phyloP scores from a whole-genome alignment of 2,888 invertebrate genomes.

The Eupsilia transversa region DNA sequence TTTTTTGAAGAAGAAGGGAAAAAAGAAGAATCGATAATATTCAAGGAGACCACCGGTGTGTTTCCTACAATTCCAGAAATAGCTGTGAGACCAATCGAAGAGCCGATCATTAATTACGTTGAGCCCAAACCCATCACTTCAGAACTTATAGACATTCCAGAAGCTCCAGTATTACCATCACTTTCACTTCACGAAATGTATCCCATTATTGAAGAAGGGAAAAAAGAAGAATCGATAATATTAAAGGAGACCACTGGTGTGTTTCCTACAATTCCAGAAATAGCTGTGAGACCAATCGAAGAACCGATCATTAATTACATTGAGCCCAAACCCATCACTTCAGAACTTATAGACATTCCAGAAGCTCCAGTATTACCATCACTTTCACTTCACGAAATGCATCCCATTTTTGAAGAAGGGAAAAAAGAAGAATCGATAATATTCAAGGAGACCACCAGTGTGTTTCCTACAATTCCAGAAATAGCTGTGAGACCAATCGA shows the following conservation, averaged over 20 bases:
- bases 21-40: background rate
- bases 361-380: background rate
- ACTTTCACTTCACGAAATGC: background rate
- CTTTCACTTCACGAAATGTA: background rate
- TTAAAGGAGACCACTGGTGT: background rate
- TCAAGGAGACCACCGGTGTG: background rate
- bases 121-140: background rate
- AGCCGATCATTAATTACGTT: background rate
- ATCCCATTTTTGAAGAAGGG: background rate
- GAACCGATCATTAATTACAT: background rate
- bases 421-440: background rate
- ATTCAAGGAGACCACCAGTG: background rate
- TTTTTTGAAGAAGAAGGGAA: constrained; percentile 8
- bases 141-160: constrained; percentile 9
- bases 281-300: background rate
- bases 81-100: too few species aligned
- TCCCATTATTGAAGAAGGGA: background rate
- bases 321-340: background rate
- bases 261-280: background rate
- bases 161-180: constrained; percentile 28
- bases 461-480: background rate
- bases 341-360: constrained; percentile 6
- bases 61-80: background rate
- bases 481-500: background rate
- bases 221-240: background rate